These are phyloP conservation scores for Salvator merianae DNA, from an alignment of 2,113 vertebrate genomes.

Conservation along the genomic window DNA sequence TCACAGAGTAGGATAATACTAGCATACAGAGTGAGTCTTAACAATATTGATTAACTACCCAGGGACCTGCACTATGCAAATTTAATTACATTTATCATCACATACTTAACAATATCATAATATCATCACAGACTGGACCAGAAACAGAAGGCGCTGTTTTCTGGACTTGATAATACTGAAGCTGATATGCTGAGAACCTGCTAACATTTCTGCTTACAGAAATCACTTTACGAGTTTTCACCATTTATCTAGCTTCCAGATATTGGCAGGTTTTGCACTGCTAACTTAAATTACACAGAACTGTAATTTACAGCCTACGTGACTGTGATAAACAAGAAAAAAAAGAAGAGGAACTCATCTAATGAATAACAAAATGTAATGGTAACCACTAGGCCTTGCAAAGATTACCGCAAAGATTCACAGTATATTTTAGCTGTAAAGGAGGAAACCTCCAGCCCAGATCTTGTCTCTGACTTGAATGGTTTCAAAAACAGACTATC, in stretches of 20 bases:
- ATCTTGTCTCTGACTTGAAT: background rate
- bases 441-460: background rate
- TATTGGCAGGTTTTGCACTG: background rate
- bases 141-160: constrained; percentile 23
- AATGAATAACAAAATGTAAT: background rate
- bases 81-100: constrained; percentile 13
- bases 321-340: background rate
- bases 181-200: background rate
- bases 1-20: constrained; percentile 34
- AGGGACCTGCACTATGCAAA: constrained; percentile 11
- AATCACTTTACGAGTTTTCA: background rate
- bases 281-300: background rate
- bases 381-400: background rate
- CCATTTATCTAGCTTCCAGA: background rate
- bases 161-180: background rate
- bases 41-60: constrained; percentile 4
- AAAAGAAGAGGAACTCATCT: background rate
- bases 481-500: background rate
- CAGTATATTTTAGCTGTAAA: background rate
- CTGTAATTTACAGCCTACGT: background rate
- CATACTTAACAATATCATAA: constrained; percentile 1
- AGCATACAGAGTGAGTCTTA: constrained; percentile 39
- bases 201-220: constrained; percentile 1
- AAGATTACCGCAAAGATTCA: background rate
- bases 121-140: constrained; percentile 1